phyloP scores from a whole-genome alignment of 1,140 invertebrate genomes.

The Drosophila triauraria region DNA sequence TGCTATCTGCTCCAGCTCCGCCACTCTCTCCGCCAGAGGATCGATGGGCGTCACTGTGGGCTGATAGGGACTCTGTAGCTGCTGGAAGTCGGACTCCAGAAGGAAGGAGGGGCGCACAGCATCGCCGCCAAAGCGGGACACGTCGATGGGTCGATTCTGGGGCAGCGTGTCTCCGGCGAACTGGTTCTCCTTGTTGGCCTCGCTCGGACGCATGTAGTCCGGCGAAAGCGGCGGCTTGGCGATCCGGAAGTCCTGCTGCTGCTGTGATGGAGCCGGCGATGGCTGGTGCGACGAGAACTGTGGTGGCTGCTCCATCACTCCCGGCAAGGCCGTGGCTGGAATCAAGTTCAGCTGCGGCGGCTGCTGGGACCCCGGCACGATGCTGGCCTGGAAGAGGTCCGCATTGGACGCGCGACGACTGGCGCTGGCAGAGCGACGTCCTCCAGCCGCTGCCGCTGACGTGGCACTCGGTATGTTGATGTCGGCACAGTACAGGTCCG shows the following conservation, averaged over 20 bases:
- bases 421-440: constrained; percentile 69
- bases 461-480: constrained; percentile 71
- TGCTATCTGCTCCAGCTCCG: constrained; percentile 65
- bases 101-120: constrained; percentile 62
- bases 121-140: constrained; percentile 69
- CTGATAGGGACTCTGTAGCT: constrained; percentile 51
- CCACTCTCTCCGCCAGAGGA: constrained; percentile 68
- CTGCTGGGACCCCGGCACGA: constrained; percentile 59
- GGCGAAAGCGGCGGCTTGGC: constrained; percentile 70
- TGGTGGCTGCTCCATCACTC: constrained; percentile 42
- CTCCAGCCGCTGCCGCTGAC: constrained; percentile 8
- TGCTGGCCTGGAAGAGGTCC: constrained; percentile 72
- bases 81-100: constrained; percentile 55
- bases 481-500: constrained; percentile 77
- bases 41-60: constrained; percentile 58
- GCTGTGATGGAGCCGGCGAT: constrained; percentile 58
- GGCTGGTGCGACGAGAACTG: constrained; percentile 60
- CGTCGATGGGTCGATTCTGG: constrained; percentile 80
- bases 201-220: constrained; percentile 80
- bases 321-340: constrained; percentile 64
- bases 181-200: constrained; percentile 59
- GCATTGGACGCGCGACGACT: constrained; percentile 80
- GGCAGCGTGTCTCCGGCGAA: constrained; percentile 51
- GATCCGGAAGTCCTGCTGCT: constrained; percentile 64
- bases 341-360: constrained; percentile 77